Base-by-base conservation (phyloP, 2,888 invertebrate species). In the Pseudoips prasinana region DNA sequence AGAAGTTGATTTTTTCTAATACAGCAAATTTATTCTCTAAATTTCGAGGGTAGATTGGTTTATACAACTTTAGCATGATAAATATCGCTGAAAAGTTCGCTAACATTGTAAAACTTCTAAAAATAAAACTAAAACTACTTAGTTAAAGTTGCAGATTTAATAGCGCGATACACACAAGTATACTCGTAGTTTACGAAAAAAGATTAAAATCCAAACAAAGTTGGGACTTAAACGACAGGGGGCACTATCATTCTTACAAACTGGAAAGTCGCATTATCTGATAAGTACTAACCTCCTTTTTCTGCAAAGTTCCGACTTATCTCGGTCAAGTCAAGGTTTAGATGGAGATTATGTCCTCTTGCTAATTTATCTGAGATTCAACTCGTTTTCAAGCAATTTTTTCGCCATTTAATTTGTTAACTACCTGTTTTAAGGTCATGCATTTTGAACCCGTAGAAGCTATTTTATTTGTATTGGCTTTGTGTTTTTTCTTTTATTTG, bases 241-340 rank as follows among this genome's bases (percentile, higher is more conserved):
- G 41, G 42, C 42, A 47, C 56, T 47, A 47, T 56, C 59, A 45
- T 51, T 55, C 57, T 55, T 36, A 41, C 47, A 41, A 56, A 58
- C 40, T 56, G 45, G 56, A 45, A 56, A 56, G 47, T 58, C 56
- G 45, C 59, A 56, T 56, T 58, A 56, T 58, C 59, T 58, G 56
- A 56, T 56, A 56, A 56, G 52, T 58, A 47, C 33, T 39, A 55
- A 58, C 59, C 59, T 56, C 43, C 45, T 56, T 56, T 56, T 56
- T 56, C 47, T 40, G 7, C 32, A 46, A 56, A 56, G 47, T 58
- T 51, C 39, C 45, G 33, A 49, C 52, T 50, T 58, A 58, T 58
- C 56, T 56, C 44, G 51, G 59, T 45, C 44, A 47, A 58, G 52
- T 47, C 42, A 46, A 33, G 56, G 45, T 42, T 45, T 58, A 46